phyloP scores from a whole-genome alignment of 1,140 invertebrate species.

The Drosophila pallidifrons region DNA sequence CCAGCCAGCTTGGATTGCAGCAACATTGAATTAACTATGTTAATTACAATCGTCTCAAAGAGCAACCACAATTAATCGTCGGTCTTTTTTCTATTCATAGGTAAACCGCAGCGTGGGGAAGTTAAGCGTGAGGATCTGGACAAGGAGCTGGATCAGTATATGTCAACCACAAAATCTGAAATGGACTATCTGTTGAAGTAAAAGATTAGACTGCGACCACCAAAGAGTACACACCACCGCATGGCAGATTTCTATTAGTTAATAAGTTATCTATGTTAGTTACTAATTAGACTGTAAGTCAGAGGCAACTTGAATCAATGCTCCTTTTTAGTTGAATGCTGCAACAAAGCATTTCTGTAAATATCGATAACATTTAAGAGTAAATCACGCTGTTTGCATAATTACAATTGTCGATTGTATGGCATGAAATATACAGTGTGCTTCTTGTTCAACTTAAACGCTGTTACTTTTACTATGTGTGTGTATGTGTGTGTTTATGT shows the following conservation, averaged over 20 bases:
- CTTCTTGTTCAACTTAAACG: constrained; percentile 29
- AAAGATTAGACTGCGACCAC: constrained; percentile 2
- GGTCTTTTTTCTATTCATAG: constrained; percentile 31
- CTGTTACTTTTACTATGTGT: neutral
- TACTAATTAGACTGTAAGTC: constrained; percentile 54
- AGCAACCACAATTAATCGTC: constrained; percentile 12
- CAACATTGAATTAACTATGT: constrained; percentile 30
- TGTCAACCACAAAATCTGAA: constrained; percentile 81
- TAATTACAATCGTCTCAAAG: neutral
- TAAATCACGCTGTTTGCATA: constrained; percentile 33
- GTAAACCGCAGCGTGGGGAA: constrained; percentile 48
- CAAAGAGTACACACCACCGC: constrained; percentile 46
- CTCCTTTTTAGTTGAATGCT: constrained; percentile 6
- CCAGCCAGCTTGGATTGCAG: constrained; percentile 28
- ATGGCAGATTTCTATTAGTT: constrained; percentile 41
- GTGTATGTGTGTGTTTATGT: constrained; percentile 10
- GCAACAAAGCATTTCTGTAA: constrained; percentile 29
- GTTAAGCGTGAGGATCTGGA: constrained; percentile 82
- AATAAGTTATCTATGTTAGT: constrained; percentile 54
- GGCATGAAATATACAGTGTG: constrained; percentile 36
- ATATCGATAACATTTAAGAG: constrained; percentile 32
- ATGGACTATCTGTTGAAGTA: constrained; percentile 78
- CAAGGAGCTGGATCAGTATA: constrained; percentile 82
- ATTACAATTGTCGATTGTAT: constrained; percentile 38
- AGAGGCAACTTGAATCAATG: constrained; percentile 2